Evolutionary conservation across 2,797 vertebrate genomes (phyloP).

Genomic region (Chrosomus eos): DNA sequence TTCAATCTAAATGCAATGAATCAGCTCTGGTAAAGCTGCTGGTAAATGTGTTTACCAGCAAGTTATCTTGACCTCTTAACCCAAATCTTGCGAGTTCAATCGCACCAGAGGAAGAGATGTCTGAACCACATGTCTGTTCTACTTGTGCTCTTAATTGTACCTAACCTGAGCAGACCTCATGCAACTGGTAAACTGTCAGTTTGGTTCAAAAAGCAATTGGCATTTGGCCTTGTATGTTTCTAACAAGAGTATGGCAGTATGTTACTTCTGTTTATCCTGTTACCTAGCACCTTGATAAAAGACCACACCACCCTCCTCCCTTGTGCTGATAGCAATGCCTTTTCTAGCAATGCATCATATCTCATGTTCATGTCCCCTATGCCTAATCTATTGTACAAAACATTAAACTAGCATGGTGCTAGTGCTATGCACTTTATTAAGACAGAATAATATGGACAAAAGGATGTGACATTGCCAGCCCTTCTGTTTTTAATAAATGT

Average conservation of each 20-base stretch:
- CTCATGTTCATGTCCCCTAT: neutral
- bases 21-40: neutral
- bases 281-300: conserved; percentile 15
- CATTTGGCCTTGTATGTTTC: conserved; percentile 1
- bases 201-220: neutral
- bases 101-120: neutral
- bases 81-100: neutral
- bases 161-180: neutral
- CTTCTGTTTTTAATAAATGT: neutral
- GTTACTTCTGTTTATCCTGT: conserved; percentile 3
- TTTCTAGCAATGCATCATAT: neutral
- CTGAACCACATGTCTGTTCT: neutral
- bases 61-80: conserved; percentile 5
- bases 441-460: neutral
- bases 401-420: too few relatives aligned
- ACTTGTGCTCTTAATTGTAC: neutral
- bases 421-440: neutral
- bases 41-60: neutral
- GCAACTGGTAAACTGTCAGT: neutral
- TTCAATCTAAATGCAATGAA: conserved; percentile 2
- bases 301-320: neutral
- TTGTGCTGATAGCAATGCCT: neutral
- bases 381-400: neutral
- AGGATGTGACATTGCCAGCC: neutral
- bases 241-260: neutral